A percentile compares a stretch with the other conserved stretches of the same genome.
phyloP scores from a whole-genome alignment of 2,888 invertebrate genomes.

The Andrena flavipes region DNA sequence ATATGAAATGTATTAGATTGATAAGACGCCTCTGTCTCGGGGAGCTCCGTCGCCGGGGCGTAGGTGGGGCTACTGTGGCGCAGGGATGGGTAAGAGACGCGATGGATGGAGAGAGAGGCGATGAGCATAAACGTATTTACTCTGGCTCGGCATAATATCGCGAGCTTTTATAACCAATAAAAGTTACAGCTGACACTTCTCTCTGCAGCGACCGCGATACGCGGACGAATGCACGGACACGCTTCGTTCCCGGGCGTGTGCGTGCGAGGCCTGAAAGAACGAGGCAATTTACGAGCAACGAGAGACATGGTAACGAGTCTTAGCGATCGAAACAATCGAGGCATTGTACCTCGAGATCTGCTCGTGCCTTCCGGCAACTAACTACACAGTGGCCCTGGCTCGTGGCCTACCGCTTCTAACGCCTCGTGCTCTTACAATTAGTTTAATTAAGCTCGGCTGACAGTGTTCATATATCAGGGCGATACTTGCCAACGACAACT shows the following conservation, averaged over 20 bases:
- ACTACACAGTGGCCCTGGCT: conserved; percentile 25
- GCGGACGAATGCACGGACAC: conserved; percentile 65
- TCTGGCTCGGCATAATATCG: conserved; percentile 80
- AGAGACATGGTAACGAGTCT: conserved; percentile 70
- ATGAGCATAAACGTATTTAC: conserved; percentile 80
- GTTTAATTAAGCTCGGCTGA: conserved; percentile 64
- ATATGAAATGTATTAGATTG: conserved; percentile 82
- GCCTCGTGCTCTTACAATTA: conserved; percentile 48
- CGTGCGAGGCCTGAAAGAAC: conserved; percentile 42
- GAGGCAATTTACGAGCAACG: conserved; percentile 71
- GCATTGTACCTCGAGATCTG: conserved; percentile 63
- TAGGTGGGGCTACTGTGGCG: conserved; percentile 26
- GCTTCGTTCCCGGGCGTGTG: conserved; percentile 34
- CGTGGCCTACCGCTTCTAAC: conserved; percentile 40
- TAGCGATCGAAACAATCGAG: conserved; percentile 66
- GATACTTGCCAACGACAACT: conserved; percentile 30
- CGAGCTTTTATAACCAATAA: conserved; percentile 82
- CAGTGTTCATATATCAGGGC: conserved; percentile 23
- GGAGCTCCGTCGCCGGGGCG: conserved; percentile 29
- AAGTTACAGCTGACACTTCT: conserved; percentile 82
- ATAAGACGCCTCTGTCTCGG: conserved; percentile 69
- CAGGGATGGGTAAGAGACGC: conserved; percentile 13
- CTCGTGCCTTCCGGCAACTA: conserved; percentile 48
- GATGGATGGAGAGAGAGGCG: conserved; percentile 27
- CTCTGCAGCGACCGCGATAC: conserved; percentile 69